These are phyloP conservation scores for Dryadula phaetusa DNA, from an alignment of 2,888 invertebrate genomes.

Conservation along the genomic window DNA sequence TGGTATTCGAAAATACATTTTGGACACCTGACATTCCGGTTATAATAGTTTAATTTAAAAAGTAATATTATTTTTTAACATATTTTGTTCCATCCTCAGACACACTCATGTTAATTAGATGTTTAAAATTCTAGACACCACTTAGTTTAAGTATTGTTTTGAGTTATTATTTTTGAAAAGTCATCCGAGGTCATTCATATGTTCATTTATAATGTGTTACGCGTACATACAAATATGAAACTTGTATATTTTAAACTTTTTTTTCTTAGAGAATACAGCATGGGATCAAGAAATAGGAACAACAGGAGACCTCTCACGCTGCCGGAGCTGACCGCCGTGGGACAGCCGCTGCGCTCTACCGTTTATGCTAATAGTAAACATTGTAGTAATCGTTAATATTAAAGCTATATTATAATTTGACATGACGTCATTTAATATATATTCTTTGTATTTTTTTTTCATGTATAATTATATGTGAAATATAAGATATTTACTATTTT, in stretches of 20 bases:
- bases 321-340: slow-evolving; percentile 66
- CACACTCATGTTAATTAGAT: not conserved
- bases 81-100: not conserved
- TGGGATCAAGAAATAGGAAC: slow-evolving; percentile 54
- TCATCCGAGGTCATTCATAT: not conserved
- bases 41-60: too few relatives aligned
- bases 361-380: slow-evolving; percentile 75
- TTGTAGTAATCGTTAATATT: not conserved
- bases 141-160: not conserved
- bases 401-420: not conserved
- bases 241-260: too few relatives aligned
- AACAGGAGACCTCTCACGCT: slow-evolving; percentile 69
- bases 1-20: too few relatives aligned
- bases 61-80: not conserved
- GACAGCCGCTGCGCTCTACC: slow-evolving; percentile 69
- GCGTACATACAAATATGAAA: not conserved
- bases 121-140: not conserved
- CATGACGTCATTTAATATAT: too few relatives aligned
- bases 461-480: too few relatives aligned
- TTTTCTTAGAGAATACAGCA: slow-evolving; percentile 62
- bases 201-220: not conserved
- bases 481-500: too few relatives aligned
- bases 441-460: too few relatives aligned
- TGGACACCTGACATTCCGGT: too few relatives aligned
- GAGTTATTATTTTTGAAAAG: not conserved